Percentiles rank a stretch among this genome's conserved stretches.
Conservation (phyloP, 2,888 invertebrate genomes). For the Lasiommata megera region DNA sequence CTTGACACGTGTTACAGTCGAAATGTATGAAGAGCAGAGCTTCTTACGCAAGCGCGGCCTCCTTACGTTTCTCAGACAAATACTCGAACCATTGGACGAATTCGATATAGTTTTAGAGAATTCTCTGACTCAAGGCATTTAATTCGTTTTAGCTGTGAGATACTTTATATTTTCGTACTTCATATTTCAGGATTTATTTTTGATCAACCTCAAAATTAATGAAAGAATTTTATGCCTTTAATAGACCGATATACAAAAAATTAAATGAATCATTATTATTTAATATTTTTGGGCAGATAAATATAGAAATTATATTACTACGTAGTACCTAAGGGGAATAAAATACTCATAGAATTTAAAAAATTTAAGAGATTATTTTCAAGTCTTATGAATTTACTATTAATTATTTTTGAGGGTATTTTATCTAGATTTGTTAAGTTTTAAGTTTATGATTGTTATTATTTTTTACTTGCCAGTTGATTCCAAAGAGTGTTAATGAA, state of each 20-base stretch:
- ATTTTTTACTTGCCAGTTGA: constrained; percentile 63
- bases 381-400: constrained; percentile 50
- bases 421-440: constrained; percentile 51
- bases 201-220: constrained; percentile 12
- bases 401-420: constrained; percentile 47
- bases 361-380: constrained; percentile 18
- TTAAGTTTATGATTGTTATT: constrained; percentile 45
- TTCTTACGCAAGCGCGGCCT: constrained; percentile 94
- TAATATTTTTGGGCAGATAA: constrained; percentile 20
- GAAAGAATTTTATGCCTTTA: background rate
- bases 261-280: constrained; percentile 6
- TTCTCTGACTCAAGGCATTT: constrained; percentile 86
- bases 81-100: constrained; percentile 94
- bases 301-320: constrained; percentile 11
- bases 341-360: constrained; percentile 35
- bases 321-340: constrained; percentile 23
- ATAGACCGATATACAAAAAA: constrained; percentile 7
- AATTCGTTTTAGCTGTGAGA: constrained; percentile 26
- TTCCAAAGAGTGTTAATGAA: constrained; percentile 63
- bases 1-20: constrained; percentile 91
- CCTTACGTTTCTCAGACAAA: constrained; percentile 93
- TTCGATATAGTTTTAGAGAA: constrained; percentile 93
- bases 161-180: constrained; percentile 29
- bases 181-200: constrained; percentile 19
- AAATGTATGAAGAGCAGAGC: constrained; percentile 98